These are phyloP conservation scores for Pipistrellus kuhlii DNA, from an alignment of 2,797 vertebrate species.

Conservation along the genomic window DNA sequence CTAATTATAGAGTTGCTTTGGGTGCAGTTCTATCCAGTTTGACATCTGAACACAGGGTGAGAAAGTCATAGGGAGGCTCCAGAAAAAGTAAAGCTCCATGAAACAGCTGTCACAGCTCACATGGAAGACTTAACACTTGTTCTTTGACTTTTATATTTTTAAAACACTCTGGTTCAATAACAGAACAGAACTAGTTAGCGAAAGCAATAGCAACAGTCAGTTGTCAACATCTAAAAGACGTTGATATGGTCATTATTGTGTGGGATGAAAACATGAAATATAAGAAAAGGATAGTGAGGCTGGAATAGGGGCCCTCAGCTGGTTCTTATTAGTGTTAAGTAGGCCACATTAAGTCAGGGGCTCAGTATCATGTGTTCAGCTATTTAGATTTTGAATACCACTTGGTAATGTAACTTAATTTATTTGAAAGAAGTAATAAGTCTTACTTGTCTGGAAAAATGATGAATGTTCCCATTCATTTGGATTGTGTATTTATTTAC, in stretches of 20 bases:
- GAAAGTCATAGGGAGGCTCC: neutral
- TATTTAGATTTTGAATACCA: neutral
- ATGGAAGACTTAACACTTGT: neutral
- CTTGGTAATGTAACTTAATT: neutral
- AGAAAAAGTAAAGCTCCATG: neutral
- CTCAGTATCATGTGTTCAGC: neutral
- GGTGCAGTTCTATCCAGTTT: neutral
- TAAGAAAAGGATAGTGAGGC: neutral
- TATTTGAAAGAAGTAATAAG: slow-evolving; percentile 1
- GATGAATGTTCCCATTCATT: neutral
- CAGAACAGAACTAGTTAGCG: neutral
- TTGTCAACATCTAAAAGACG: neutral
- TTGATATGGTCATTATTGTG: neutral
- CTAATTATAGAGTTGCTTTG: slow-evolving; percentile 56
- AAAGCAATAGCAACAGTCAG: neutral
- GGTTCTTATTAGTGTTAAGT: neutral
- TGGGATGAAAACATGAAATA: neutral
- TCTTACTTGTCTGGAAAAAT: slow-evolving; percentile 47
- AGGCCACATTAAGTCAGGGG: neutral
- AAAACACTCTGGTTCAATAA: neutral
- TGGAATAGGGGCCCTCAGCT: neutral
- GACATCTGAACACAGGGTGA: slow-evolving; percentile 2
- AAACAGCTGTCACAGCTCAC: neutral
- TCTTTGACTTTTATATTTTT: neutral
- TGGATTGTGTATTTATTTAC: neutral